Evolutionary conservation across 1,140 invertebrate genomes (phyloP), one percentile per base, ranked within the genome.

Genomic region (Dendroctonus valens): DNA sequence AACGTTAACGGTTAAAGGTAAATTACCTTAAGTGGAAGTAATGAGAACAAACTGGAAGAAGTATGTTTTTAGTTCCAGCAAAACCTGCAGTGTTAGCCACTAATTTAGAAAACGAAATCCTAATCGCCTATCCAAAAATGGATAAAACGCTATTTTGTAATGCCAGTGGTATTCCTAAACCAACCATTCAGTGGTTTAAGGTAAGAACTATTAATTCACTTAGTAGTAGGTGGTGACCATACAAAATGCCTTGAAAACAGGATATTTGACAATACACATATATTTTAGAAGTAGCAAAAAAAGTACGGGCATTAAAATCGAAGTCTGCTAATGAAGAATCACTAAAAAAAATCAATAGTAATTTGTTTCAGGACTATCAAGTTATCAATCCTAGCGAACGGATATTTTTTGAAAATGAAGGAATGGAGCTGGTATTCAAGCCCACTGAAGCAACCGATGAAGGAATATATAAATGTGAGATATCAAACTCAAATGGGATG

Each of bases 141-240:
- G 38, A 81, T 39, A 40, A 81, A 44, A 69, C 72, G 39, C 67
- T 82, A 42, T 69, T 71, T 8, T 83, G 82, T 57, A 69, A 71
- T 51, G 70, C 69, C 6, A 58, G 63, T 11, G 82, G 82, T 0
- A 76, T 83, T 54, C 83, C 83, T 2, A 69, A 72, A 51, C 81
- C 82, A 4, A 69, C 40, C 5, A 77, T 84, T 2, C 72, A 51
- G 0, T 84, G 83, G 83, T 81, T 71, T 62, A 82, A 82, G 73
- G 53, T 55, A 41, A 55, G 7, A 6, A 41, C 39, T 39, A 39
- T n/a, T 41, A 41, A 8, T n/a, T 11, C 26, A 26, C 26, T 26
- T 26, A 26, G 26, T 26, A 26, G 26, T 26, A 26, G 26, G 26
- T 26, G 3, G 1, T 26, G 26, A 26, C 26, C 26, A 26, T 26